Evolutionary conservation across 2,888 invertebrate species (phyloP), one percentile per base, ranked within the genome.

Genomic region (Lottia scabra): DNA sequence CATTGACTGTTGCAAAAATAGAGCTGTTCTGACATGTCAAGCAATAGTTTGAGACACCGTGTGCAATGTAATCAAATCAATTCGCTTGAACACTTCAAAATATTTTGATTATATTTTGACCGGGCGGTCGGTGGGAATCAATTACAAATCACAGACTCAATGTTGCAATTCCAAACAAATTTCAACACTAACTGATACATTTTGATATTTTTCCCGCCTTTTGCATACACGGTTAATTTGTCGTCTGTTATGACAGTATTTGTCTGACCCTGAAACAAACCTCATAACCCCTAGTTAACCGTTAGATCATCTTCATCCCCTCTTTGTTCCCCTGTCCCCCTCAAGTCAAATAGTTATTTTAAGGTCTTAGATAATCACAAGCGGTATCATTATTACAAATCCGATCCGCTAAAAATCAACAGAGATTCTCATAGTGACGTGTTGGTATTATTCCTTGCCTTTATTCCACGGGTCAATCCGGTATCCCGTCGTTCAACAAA

Each of bases 371-470:
- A 56, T 56, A 56, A 56, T 38, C 56, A 56, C 56, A 5, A 56
- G 23, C 13, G 10, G 19, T 23, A 13, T 56, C 19, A 56, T 56
- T 56, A 56, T 23, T 23, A 19, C 56, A 56, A 56, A 56, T 56
- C 19, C 13, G 56, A 56, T 56, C 56, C 56, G 56, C 23, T 56
- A 56, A 56, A 56, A 56, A 56, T 56, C 56, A 56, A 56, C 56
- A 56, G 2, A 56, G 10, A 12, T 19, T 56, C 10, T 12, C 23
- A 23, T 56, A 23, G 12, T 56, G 8, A 23, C 23, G 56, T 38
- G 56, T 56, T 13, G 23, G 19, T 13, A 56, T 56, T 23, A 23
- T 19, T 56, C 23, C 56, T 56, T 19, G 19, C n/a, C 56, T 23
- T 19, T 56, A 56, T 12, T 56, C 56, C 13, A 13, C 10, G 56